These are phyloP conservation scores for Pipistrellus pygmaeus DNA, from an alignment of 2,797 vertebrate genomes.

Conservation along the genomic window DNA sequence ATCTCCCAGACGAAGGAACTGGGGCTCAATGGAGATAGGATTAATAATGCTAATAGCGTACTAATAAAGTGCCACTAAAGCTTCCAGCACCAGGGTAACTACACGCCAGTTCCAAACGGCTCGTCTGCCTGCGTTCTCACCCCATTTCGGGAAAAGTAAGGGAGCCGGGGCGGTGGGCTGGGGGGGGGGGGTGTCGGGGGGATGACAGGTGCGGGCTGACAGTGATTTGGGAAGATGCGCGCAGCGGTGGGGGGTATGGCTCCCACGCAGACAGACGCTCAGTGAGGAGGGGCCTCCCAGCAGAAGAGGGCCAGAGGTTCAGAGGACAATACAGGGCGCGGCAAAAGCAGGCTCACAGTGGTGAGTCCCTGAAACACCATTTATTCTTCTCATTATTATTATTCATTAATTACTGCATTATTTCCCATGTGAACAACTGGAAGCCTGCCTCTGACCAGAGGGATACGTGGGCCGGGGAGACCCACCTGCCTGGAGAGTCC, in stretches of 20 bases:
- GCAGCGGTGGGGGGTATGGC: background rate
- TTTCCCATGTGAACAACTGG: background rate
- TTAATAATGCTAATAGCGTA: too few relatives aligned
- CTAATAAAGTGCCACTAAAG: background rate
- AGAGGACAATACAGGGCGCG: background rate
- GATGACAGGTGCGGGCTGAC: background rate
- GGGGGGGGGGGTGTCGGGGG: background rate
- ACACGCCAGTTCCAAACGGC: background rate
- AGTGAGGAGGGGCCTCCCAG: too few relatives aligned
- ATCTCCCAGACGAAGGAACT: background rate
- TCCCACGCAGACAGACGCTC: background rate
- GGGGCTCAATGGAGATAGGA: background rate
- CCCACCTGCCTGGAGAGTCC: background rate
- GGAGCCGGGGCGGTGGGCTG: background rate
- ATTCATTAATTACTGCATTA: background rate
- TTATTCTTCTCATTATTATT: background rate
- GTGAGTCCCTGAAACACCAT: background rate
- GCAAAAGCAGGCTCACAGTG: background rate
- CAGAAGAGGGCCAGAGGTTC: accelerated
- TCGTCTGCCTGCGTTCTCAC: accelerated
- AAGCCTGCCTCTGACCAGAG: background rate
- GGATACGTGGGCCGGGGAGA: background rate
- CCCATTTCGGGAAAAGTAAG: background rate
- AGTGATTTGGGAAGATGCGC: background rate
- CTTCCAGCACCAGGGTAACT: background rate